phyloP scores from a whole-genome alignment of 2,113 vertebrate genomes.

The Neolamprologus sp. region DNA sequence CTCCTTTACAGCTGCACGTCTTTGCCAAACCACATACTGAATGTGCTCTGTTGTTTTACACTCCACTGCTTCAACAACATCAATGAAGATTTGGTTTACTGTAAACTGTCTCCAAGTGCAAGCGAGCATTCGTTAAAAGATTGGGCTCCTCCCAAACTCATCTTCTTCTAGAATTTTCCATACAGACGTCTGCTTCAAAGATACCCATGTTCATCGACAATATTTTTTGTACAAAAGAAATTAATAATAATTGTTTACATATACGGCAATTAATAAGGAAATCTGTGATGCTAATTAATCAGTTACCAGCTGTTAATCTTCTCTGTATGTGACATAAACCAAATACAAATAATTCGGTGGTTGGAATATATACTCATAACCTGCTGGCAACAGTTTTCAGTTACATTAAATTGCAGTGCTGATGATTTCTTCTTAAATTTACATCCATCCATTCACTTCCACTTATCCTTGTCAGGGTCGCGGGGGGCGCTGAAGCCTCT shows the following conservation, averaged over 20 bases:
- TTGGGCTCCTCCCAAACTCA: background rate
- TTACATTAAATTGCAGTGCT: background rate
- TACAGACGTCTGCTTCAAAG: background rate
- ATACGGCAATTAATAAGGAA: background rate
- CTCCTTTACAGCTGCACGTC: slow-evolving; percentile 56
- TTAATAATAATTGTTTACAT: background rate
- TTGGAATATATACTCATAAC: background rate
- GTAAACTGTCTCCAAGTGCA: background rate
- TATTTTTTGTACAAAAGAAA: background rate
- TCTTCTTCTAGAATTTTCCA: background rate
- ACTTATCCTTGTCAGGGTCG: too few species aligned
- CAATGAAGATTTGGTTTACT: background rate
- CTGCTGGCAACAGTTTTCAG: background rate
- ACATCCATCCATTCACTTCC: background rate
- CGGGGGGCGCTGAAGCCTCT: too few species aligned
- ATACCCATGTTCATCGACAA: background rate
- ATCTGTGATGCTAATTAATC: background rate
- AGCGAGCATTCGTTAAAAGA: background rate
- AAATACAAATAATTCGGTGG: background rate
- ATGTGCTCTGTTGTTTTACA: slow-evolving; percentile 42
- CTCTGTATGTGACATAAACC: background rate
- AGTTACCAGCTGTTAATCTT: background rate
- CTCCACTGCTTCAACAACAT: slow-evolving; percentile 22
- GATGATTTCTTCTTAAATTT: background rate
- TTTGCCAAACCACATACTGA: slow-evolving; percentile 45